Percentiles rank a stretch among this genome's conserved stretches.
Evolutionary conservation across 2,888 invertebrate species (phyloP).

Genomic region (Pseudanteris insignis): DNA sequence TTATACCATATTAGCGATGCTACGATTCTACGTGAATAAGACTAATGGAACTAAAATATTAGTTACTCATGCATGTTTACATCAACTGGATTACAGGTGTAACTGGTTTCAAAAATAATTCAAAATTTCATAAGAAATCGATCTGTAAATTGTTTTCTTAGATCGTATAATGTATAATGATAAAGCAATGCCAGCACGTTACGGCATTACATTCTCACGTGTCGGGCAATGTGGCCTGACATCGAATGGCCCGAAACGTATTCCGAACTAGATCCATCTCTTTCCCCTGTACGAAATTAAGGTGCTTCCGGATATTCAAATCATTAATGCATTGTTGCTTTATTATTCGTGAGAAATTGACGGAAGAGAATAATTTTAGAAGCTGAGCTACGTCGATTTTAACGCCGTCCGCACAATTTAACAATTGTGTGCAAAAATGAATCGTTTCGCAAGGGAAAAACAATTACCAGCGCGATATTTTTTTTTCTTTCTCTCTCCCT

Average conservation of each 20-base stretch:
- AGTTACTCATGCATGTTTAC: too few species aligned
- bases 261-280: slow-evolving; percentile 42
- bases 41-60: too few species aligned
- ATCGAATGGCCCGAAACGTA: slow-evolving; percentile 36
- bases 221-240: slow-evolving; percentile 48
- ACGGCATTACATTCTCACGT: slow-evolving; percentile 50
- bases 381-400: slow-evolving; percentile 29
- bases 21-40: too few species aligned
- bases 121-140: slow-evolving; percentile 27
- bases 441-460: slow-evolving; percentile 41
- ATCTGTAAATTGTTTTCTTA: slow-evolving; percentile 13
- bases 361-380: slow-evolving; percentile 45
- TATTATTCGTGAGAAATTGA: slow-evolving; percentile 45
- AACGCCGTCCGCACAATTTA: slow-evolving; percentile 37
- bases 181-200: slow-evolving; percentile 33
- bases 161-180: slow-evolving; percentile 1
- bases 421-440: slow-evolving; percentile 44
- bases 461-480: slow-evolving; percentile 30
- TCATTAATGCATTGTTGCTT: slow-evolving; percentile 44
- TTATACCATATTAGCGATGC: too few species aligned
- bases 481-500: slow-evolving; percentile 1
- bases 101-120: too few species aligned
- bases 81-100: too few species aligned
- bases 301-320: slow-evolving; percentile 44
- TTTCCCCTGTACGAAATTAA: slow-evolving; percentile 43